Evolutionary conservation across 2,113 vertebrate genomes (phyloP).

Genomic region (Ctenomys sociabilis): DNA sequence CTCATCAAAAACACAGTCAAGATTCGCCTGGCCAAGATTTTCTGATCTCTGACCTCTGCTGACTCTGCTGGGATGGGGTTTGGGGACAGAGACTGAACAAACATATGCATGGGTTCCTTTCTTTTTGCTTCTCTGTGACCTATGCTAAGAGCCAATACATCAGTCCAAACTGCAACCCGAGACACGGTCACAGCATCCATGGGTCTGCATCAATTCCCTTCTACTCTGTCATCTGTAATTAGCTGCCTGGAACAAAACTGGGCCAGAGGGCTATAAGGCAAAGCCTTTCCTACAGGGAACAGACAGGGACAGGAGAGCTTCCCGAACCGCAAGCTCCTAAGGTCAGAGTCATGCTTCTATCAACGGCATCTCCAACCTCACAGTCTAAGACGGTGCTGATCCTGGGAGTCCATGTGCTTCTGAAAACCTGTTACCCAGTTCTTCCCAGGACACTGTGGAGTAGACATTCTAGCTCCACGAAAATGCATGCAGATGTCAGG

Average conservation of each 20-base stretch:
- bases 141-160: fast-evolving
- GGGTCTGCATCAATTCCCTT: not conserved
- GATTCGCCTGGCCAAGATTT: not conserved
- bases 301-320: fast-evolving
- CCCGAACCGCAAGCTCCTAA: not conserved
- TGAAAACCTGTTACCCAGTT: fast-evolving
- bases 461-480: not conserved
- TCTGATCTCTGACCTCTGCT: not conserved
- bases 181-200: not conserved
- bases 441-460: too few relatives aligned
- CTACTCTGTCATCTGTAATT: not conserved
- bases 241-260: not conserved
- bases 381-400: fast-evolving
- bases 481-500: not conserved
- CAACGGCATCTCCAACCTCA: fast-evolving
- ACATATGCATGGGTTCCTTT: not conserved
- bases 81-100: not conserved
- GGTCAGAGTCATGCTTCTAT: fast-evolving
- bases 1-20: not conserved
- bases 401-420: not conserved
- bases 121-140: not conserved
- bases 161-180: not conserved
- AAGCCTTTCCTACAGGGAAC: too few relatives aligned
- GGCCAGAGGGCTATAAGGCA: not conserved
- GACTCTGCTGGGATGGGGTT: not conserved